Base-by-base conservation (phyloP, 1,140 invertebrate genomes). In the Telenomus remus region DNA sequence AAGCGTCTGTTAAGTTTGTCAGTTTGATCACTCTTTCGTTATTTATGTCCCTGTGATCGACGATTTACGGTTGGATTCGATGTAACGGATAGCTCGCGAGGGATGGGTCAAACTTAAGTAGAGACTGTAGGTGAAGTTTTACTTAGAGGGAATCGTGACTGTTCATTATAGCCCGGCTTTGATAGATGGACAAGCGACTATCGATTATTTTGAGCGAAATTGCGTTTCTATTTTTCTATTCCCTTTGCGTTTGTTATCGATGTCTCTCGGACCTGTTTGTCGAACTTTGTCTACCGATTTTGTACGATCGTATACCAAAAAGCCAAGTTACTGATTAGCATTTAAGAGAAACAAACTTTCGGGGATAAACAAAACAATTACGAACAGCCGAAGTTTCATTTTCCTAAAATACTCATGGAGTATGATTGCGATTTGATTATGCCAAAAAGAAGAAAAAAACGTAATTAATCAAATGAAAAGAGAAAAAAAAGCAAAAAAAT, bases 341-440 rank as follows among this genome's bases (percentile, higher is more conserved):
- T 27, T 27, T 27, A 3, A 27, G n/a, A 27, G 19, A 27, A 27
- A 27, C 19, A 1, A 1, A 27, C 19, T 27, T 27, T 27, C n/a
- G 19, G 19, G 6, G 19, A 27, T 1, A 27, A 27, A 1, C 19
- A 27, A 27, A 27, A 27, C 6, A 27, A 27, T 27, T 3, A 27
- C 19, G 19, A 27, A 27, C 19, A 27, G 19, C 19, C 19, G 3
- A 43, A n/a, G 39, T 44, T 44, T 13, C 11, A 43, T 7, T 44
- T 12, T 7, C n/a, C 43, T 61, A 12, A 6, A 70, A 76, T 70
- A 60, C 60, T 70, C 65, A 76, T 47, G 48, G 73, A 60, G 60
- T 59, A 56, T 75, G 53, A 54, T 9, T 54, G 61, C 15, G 13
- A 69, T 43, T 65, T 49, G 60, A 60, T 76, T 63, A 61, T 61